phyloP scores from a whole-genome alignment of 2,797 vertebrate genomes.

The Nyctalus aviator region DNA sequence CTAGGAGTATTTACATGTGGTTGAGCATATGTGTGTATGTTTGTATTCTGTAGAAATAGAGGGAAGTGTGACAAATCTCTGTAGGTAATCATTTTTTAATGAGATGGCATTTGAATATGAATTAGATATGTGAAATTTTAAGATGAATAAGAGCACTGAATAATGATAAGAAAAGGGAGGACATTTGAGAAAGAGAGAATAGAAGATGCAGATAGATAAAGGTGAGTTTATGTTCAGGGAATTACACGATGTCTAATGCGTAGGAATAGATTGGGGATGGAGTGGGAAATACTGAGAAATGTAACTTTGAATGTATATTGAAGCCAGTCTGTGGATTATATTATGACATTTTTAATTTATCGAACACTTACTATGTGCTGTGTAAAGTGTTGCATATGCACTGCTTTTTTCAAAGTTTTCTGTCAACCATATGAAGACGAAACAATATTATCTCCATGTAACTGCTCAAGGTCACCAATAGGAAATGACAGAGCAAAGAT shows the following conservation, averaged over 20 bases:
- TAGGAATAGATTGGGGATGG: background rate
- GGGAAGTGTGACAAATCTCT: background rate
- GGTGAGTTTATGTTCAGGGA: background rate
- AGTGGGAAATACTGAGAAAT: slow-evolving; percentile 35
- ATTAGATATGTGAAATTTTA: background rate
- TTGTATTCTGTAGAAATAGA: background rate
- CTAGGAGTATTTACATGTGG: background rate
- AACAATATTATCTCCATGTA: background rate
- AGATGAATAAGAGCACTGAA: background rate
- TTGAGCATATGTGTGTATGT: background rate
- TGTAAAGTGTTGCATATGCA: background rate
- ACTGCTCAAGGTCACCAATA: background rate
- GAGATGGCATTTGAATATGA: background rate
- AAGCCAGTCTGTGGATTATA: background rate
- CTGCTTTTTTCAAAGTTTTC: background rate
- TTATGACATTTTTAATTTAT: background rate
- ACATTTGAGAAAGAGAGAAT: background rate
- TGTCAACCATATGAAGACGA: background rate
- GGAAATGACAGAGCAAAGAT: background rate
- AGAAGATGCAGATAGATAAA: background rate
- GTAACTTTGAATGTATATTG: background rate
- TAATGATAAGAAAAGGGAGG: background rate
- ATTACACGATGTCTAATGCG: background rate
- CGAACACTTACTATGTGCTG: background rate
- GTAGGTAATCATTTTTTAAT: background rate